Conservation (phyloP, 2,113 vertebrate species). For the Gadus chalcogrammus region DNA sequence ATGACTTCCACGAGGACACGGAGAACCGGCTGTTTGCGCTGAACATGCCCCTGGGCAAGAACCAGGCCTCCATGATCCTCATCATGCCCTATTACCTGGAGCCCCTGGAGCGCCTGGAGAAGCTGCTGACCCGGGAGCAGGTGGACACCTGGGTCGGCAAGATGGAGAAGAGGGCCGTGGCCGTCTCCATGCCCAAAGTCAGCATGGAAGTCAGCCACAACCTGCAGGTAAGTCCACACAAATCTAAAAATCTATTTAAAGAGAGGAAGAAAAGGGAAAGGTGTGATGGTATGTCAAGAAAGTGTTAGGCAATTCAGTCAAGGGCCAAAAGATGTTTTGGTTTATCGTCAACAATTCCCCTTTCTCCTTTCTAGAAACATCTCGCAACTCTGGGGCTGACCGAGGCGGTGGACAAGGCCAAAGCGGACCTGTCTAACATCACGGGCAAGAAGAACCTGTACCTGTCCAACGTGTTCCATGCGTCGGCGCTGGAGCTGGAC, state of each 20-base stretch:
- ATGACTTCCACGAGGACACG: constrained; percentile 85
- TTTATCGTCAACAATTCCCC: not conserved
- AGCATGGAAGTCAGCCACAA: constrained; percentile 89
- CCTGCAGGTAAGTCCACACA: constrained; percentile 77
- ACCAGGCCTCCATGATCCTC: constrained; percentile 90
- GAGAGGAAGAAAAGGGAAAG: too few relatives aligned
- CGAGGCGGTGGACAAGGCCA: constrained; percentile 92
- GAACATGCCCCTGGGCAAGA: constrained; percentile 91
- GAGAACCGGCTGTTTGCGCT: constrained; percentile 81
- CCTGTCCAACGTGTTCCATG: constrained; percentile 89
- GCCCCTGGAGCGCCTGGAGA: constrained; percentile 87
- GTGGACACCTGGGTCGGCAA: constrained; percentile 86
- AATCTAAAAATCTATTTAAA: not conserved
- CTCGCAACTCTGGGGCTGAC: constrained; percentile 88
- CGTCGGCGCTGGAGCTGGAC: constrained; percentile 85
- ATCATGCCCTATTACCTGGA: constrained; percentile 94
- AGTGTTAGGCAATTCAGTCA: not conserved
- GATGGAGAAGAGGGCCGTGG: constrained; percentile 84
- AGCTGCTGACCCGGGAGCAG: constrained; percentile 88
- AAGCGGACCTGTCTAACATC: constrained; percentile 94
- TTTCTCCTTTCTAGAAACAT: constrained; percentile 80
- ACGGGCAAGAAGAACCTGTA: constrained; percentile 97
- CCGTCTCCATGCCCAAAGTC: constrained; percentile 90
- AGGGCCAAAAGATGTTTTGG: not conserved
- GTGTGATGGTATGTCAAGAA: not conserved